phyloP scores from a whole-genome alignment of 2,797 vertebrate species.

The Liasis olivaceus region DNA sequence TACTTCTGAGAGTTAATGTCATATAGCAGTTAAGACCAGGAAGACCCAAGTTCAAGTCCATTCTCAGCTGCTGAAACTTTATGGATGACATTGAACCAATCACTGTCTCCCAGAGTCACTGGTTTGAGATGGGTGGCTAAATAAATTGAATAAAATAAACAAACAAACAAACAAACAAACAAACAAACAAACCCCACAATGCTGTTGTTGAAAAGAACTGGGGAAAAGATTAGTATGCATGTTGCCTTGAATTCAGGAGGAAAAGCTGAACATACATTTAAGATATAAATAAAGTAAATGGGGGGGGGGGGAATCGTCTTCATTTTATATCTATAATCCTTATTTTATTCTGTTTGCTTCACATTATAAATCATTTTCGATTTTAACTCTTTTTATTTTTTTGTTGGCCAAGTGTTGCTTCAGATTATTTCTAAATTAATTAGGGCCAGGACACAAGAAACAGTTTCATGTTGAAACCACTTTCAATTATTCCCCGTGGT shows the following conservation, averaged over 20 bases:
- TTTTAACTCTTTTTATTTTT: not conserved
- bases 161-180: no score
- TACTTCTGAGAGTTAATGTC: not conserved
- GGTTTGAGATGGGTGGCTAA: no score
- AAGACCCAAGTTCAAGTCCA: not conserved
- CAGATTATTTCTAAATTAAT: slow-evolving; percentile 28
- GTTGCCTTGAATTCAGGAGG: not conserved
- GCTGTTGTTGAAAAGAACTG: not conserved
- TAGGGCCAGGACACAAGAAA: not conserved
- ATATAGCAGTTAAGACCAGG: not conserved
- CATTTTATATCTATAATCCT: not conserved
- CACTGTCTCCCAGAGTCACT: not conserved
- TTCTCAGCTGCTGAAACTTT: not conserved
- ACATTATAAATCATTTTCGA: not conserved
- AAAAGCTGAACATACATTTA: not conserved
- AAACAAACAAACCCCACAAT: not conserved
- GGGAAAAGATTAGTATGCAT: not conserved
- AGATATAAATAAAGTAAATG: not conserved
- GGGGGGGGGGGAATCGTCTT: not conserved
- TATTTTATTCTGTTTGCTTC: not conserved
- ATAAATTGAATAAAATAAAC: no score
- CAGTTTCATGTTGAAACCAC: not conserved
- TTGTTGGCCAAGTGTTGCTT: slow-evolving; percentile 21
- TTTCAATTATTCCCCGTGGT: not conserved
- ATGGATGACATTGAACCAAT: not conserved